Conservation (phyloP, 2,888 invertebrate species). For the Oscheius sp. region DNA sequence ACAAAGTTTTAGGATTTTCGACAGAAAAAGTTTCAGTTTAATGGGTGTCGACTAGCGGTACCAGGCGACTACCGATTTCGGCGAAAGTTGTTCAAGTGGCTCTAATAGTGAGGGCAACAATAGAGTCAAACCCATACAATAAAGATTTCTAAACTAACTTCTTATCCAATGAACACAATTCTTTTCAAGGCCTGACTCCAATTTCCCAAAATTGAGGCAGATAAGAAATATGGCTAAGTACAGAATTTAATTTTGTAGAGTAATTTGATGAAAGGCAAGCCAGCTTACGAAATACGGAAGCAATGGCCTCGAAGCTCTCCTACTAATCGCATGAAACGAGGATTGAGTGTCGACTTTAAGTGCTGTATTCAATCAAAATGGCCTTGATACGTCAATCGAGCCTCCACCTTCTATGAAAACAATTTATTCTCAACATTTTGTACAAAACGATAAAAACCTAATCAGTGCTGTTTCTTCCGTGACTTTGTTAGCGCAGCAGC, state of each 20-base stretch:
- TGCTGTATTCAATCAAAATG: background rate
- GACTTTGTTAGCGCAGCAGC: constrained; percentile 12
- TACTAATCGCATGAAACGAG: background rate
- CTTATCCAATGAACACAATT: background rate
- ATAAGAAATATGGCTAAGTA: too few species aligned
- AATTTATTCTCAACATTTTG: background rate
- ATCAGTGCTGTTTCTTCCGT: background rate
- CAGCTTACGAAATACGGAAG: background rate
- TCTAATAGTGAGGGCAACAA: background rate
- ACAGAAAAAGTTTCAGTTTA: too few species aligned
- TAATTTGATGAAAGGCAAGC: too few species aligned
- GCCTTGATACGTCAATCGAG: background rate
- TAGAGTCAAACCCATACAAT: background rate
- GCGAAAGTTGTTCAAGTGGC: background rate
- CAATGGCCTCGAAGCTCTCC: background rate
- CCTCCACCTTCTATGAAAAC: background rate
- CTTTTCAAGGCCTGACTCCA: background rate
- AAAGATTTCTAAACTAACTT: too few species aligned
- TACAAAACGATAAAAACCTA: background rate
- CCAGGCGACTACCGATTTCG: background rate
- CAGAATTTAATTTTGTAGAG: too few species aligned
- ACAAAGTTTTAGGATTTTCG: too few species aligned
- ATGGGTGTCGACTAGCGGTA: too few species aligned
- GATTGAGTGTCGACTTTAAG: background rate
- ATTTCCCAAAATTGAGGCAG: too few species aligned